Conservation (phyloP, 2,888 invertebrate genomes). For the Rutpela maculata region DNA sequence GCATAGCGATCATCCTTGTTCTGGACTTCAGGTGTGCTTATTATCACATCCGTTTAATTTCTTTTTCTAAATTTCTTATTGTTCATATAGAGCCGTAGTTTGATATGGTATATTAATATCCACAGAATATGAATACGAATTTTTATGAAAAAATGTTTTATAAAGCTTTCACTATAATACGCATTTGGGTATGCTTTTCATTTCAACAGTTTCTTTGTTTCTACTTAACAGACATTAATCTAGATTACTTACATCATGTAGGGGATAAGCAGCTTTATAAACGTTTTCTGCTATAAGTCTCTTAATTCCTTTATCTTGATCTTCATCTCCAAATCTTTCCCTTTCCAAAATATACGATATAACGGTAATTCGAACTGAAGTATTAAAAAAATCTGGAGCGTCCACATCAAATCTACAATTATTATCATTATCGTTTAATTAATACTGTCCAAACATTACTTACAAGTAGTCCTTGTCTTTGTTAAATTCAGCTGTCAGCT, state of each 20-base stretch:
- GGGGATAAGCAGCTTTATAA: conserved; percentile 83
- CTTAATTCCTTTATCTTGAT: conserved; percentile 81
- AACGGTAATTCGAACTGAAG: conserved; percentile 80
- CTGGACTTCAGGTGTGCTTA: too few relatives aligned
- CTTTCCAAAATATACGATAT: conserved; percentile 86
- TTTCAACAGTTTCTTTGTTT: too few relatives aligned
- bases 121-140: too few relatives aligned
- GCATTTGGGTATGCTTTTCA: too few relatives aligned
- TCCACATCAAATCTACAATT: conserved; percentile 79
- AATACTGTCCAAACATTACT: conserved; percentile 66
- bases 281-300: conserved; percentile 80
- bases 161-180: too few relatives aligned
- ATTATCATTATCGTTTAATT: conserved; percentile 27
- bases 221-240: too few relatives aligned
- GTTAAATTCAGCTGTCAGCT: conserved; percentile 82
- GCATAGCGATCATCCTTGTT: too few relatives aligned
- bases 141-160: too few relatives aligned
- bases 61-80: too few relatives aligned
- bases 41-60: too few relatives aligned
- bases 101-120: too few relatives aligned
- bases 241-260: conserved; percentile 82
- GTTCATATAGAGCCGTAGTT: too few relatives aligned
- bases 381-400: conserved; percentile 82
- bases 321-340: conserved; percentile 79
- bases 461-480: conserved; percentile 84